Evolutionary conservation across 92 coral and sea anemone genomes (phyloP).

Genomic region (Pocillopora grandis): DNA sequence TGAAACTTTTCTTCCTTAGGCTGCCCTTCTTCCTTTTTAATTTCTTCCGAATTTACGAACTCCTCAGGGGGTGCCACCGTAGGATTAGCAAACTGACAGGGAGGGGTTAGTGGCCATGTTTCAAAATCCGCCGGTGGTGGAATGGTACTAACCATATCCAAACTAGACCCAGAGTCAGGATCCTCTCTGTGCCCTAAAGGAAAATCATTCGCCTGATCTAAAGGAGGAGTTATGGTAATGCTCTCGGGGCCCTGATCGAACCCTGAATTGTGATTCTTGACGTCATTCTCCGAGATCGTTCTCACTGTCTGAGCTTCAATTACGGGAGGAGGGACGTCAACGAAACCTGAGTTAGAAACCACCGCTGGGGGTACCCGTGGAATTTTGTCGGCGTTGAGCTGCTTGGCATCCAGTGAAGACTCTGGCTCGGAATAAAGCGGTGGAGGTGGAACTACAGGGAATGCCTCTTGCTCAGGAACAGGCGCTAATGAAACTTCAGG

Average conservation of each 20-base stretch:
- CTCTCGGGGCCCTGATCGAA: slow-evolving; percentile 33
- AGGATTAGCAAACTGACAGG: slow-evolving; percentile 44
- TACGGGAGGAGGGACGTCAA: slow-evolving; percentile 4
- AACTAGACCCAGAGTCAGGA: slow-evolving; percentile 34
- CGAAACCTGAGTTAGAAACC: not conserved
- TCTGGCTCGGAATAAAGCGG: slow-evolving; percentile 25
- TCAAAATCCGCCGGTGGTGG: slow-evolving; percentile 87
- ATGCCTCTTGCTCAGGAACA: slow-evolving; percentile 20
- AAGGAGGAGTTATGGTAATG: slow-evolving; percentile 10
- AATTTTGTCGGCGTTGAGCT: not conserved
- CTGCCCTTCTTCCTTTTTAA: slow-evolving; percentile 2
- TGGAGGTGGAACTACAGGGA: slow-evolving; percentile 42
- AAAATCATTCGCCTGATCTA: not conserved
- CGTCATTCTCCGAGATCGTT: slow-evolving; percentile 14
- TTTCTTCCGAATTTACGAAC: slow-evolving; percentile 1
- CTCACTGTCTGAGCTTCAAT: slow-evolving; percentile 6
- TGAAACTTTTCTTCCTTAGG: slow-evolving; percentile 24
- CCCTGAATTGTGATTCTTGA: slow-evolving; percentile 42
- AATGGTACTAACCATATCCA: slow-evolving; percentile 54
- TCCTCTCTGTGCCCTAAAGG: slow-evolving; percentile 10
- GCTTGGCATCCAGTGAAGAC: not conserved
- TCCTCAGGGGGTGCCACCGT: slow-evolving; percentile 46
- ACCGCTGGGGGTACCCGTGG: not conserved
- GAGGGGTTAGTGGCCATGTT: slow-evolving; percentile 47
- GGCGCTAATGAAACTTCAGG: not conserved